These are phyloP conservation scores for Nyctibius grandis DNA, from an alignment of 2,797 vertebrate genomes.

Conservation along the genomic window DNA sequence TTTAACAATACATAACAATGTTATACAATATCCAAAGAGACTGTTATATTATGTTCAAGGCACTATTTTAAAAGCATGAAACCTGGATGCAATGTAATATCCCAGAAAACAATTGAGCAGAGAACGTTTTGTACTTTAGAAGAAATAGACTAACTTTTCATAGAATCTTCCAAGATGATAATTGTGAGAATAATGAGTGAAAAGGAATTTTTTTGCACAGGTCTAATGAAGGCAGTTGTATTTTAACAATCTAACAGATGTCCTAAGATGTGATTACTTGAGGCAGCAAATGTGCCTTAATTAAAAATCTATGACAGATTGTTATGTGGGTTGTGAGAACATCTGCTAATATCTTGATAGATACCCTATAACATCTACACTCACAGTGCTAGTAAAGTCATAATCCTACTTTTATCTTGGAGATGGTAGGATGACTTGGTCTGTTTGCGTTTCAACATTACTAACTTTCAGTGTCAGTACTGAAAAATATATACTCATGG, in stretches of 20 bases:
- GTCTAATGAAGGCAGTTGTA: not conserved
- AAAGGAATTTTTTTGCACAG: not conserved
- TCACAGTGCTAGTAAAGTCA: not conserved
- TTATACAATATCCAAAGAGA: not conserved
- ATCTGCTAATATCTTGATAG: not conserved
- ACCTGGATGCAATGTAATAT: not conserved
- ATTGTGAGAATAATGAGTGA: not conserved
- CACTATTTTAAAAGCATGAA: not conserved
- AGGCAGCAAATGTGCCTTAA: not conserved
- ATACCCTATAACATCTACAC: not conserved
- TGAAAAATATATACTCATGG: not conserved
- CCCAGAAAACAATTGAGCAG: not conserved
- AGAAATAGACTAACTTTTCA: not conserved
- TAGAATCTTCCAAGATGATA: not conserved
- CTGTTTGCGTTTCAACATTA: not conserved
- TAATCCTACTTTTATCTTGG: not conserved
- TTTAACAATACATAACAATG: not conserved
- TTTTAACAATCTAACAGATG: not conserved
- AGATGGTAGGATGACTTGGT: not conserved
- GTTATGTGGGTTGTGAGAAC: not conserved
- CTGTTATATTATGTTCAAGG: not conserved
- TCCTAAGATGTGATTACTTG: not conserved
- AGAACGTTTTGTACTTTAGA: not conserved
- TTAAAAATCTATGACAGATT: not conserved
- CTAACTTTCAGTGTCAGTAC: not conserved